phyloP scores from a whole-genome alignment of 2,797 vertebrate genomes.

The Schizopygopsis malacanthus region DNA sequence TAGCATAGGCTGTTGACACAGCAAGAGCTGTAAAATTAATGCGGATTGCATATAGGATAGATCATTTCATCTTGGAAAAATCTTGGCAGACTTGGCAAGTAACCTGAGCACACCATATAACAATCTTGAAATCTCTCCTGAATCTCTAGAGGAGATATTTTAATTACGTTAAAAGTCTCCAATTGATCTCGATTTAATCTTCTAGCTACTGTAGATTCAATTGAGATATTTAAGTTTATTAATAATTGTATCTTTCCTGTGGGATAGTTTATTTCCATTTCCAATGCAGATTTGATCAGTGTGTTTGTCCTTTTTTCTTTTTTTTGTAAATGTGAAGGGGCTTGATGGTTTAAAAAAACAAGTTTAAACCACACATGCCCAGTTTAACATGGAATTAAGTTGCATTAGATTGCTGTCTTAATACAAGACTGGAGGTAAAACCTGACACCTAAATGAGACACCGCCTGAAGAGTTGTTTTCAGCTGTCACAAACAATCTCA shows the following conservation, averaged over 20 bases:
- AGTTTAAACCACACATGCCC: not conserved
- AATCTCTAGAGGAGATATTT: not conserved
- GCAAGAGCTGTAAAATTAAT: not conserved
- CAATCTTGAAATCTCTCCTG: not conserved
- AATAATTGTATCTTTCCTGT: not conserved
- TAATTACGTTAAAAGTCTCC: not conserved
- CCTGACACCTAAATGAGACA: conserved; percentile 46
- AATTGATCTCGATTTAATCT: not conserved
- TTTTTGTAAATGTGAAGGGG: not conserved
- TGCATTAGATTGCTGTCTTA: conserved; percentile 18
- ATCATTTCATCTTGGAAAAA: not conserved
- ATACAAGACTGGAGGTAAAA: conserved; percentile 16
- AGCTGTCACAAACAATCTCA: conserved; percentile 39
- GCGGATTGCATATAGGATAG: not conserved
- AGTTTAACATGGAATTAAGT: conserved; percentile 25
- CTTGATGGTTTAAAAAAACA: not conserved
- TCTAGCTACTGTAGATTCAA: not conserved
- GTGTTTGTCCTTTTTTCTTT: not conserved
- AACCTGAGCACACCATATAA: not conserved
- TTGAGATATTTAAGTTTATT: not conserved
- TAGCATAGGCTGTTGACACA: not conserved
- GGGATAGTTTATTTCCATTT: conserved; percentile 1
- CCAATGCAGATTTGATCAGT: not conserved
- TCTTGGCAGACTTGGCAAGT: not conserved
- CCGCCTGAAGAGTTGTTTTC: conserved; percentile 35